Evolutionary conservation across 2,797 vertebrate species (phyloP), one percentile per base, ranked within the genome.

Genomic region (Channallabes apus): DNA sequence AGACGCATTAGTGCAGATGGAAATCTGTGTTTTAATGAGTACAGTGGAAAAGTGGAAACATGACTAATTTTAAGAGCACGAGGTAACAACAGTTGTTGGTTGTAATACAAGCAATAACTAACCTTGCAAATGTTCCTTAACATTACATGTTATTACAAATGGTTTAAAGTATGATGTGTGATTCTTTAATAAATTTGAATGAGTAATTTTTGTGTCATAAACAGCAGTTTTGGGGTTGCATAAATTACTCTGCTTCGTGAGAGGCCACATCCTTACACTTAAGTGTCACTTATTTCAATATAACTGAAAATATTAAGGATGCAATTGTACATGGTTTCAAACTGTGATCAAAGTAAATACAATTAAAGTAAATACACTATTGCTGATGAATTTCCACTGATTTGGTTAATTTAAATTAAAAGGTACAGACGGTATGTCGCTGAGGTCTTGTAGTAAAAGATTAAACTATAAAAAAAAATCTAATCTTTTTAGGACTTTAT

Each of bases 1-100:
- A 85, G 82, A 41, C 61, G 38, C 29, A 80, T 27, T 65, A 90
- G 87, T 86, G 85, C 72, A 81, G 81, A 84, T n/a, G 51, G 56
- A 46, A 72, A 85, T 84, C 83, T 38, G 79, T 84, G 27, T 67
- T 18, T 71, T 18, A 65, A 54, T 65, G 54, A 35, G 29, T 14
- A 29, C 65, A 62, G 14, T 41, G 32, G 32, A 54, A 64, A 46
- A 62, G 27, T 17, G 32, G 22, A 78, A 78, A 24, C 29, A 51
- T 32, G 17, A 6, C 38, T 12, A 72, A 46, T 20, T 22, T 71
- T 18, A 20, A 46, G 17, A 2, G 11, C 20, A 0, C n/a, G 41
- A 27, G 41, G 71, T 54, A 75, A 75, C 4, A 6, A 20, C 51
- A 9, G 73, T 54, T 75, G 24, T n/a, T 51, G n/a, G 17, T 27